Base-by-base conservation (phyloP, 1,140 invertebrate species). In the Calliopsis andreniformis region DNA sequence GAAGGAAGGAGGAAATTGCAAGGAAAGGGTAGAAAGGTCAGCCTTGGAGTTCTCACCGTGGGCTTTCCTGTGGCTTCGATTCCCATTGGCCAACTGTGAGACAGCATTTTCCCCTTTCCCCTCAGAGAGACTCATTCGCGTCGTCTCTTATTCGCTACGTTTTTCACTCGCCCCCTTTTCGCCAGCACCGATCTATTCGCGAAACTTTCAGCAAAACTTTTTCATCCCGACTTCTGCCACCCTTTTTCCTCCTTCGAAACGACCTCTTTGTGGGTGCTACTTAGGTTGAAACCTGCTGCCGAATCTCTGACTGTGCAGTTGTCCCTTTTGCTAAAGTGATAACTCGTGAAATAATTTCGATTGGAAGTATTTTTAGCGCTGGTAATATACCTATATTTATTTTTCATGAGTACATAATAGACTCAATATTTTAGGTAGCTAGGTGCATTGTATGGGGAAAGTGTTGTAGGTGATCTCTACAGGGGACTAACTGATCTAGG, bases 11-110 rank as follows among this genome's bases (percentile, higher is more conserved):
- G 47, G 23, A 35, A 76, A 62, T 59, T 28, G 42, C 10, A 32
- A 23, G 64, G 49, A 30, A 32, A 45, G 32, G 28, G 30, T 3
- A n/a, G 16, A 39, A 35, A 42, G 42, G 49, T 39, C 14, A n/a
- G 23, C 56, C 18, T 10, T 30, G 42, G 59, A 39, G 30, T 72
- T 72, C 45, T 39, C 42, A 49, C 66, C 56, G 28, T 30, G n/a
- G 45, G 77, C 72, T 80, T 80, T 80, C 69, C 63, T 66, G 49
- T 62, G 69, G 79, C 78, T 81, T 81, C 79, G 71, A 81, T 81
- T 67, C 70, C 71, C 64, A 81, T 80, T 81, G 78, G 78, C 64
- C 64, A 25, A 71, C 76, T 68, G 45, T 45, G 49, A 70, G 45
- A 71, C 55, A 35, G 18, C 49, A 69, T 81, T 69, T 80, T 49